Evolutionary conservation across 1,140 invertebrate species (phyloP), one percentile per base, ranked within the genome.

Genomic region (Aphelinus certus): DNA sequence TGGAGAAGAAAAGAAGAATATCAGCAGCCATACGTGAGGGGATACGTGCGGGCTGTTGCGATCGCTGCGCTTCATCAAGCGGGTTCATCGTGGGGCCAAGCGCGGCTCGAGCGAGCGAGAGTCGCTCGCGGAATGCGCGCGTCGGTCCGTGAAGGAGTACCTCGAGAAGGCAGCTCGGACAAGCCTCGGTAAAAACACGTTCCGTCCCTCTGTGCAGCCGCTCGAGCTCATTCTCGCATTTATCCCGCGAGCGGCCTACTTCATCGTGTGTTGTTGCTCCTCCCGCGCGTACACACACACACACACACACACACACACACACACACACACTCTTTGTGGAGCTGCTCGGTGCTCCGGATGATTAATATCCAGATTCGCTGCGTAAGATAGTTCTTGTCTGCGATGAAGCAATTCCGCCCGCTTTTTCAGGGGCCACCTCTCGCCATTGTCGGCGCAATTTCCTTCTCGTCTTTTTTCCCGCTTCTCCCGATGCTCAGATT

Each of bases 381-480:
- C 76, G 67, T 77, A 65, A 82, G 81, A 83, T 83, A 80, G 80
- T 84, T 86, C 81, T 83, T 83, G 82, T 83, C 83, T 79, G 80
- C 26, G 81, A 86, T 84, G 82, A 86, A 86, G 83, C 83, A 83
- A 84, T 87, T 87, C 80, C 74, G 83, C 81, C 79, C 81, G 79
- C 82, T 83, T 83, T 83, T 85, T 84, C 80, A 63, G 51, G 51
- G 47, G 66, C 49, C 58, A 70, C 64, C 66, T 58, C 66, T 48
- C 58, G 67, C 72, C 53, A 3, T 42, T 26, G 26, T 26, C 26
- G 26, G 26, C 26, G 26, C 26, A 26, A 26, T 26, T 26, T 26
- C 26, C 26, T 26, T 26, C 26, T 26, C 26, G 26, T 26, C 26
- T 26, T 26, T 26, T 26, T 26, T 26, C 26, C 26, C 26, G 26